Base-by-base conservation (phyloP, 2,797 vertebrate genomes). In the Lindbergichthys nudifrons region DNA sequence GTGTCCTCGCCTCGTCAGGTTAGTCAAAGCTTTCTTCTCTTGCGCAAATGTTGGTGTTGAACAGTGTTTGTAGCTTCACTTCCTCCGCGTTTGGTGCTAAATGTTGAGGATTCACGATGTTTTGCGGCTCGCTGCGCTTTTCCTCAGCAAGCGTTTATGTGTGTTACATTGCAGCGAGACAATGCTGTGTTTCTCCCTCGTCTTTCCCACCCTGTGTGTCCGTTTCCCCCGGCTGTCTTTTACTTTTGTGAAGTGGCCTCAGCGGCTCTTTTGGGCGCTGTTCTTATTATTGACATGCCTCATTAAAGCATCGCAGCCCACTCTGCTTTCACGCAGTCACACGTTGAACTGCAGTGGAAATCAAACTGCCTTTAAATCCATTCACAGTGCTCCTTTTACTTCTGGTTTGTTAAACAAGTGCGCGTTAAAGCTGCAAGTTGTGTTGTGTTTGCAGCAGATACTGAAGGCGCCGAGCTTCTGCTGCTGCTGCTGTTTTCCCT, bases 1-100 rank as follows among this genome's bases (percentile, higher is more conserved):
- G 93, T 86, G 89, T 67, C 82, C 67, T 84, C 89, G 74, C 84
- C 23, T 78, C 86, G 70, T 53, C 93, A 94, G 94, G 95, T 95
- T 87, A 26, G 94, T 93, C 47, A n/a, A 39, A 60, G 19, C 30
- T 53, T 23, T 42, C 13, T 21, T 12, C 48, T 68, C 23, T 26
- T 43, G 65, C 59, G 53, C 3, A 10, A 9, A 30, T 54, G 54
- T 58, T 36, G 26, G 0, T n/a, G 58, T 36, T 36, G 15, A 21
- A 54, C 56, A 3, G 14, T 11, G 12, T 70, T 65, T 26, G 3
- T 21, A 3, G 83, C 73, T 39, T 9, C 70, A 72, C 68, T 77
- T 77, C 50, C 59, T 43, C 23, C 10, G 57, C 69, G 57, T 65
- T 53, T 45, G 41, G 47, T 7, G 75, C 46, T 62, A 3, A 58